Evolutionary conservation across 2,888 invertebrate genomes (phyloP), one percentile per base, ranked within the genome.

Genomic region (Nomada fucata): DNA sequence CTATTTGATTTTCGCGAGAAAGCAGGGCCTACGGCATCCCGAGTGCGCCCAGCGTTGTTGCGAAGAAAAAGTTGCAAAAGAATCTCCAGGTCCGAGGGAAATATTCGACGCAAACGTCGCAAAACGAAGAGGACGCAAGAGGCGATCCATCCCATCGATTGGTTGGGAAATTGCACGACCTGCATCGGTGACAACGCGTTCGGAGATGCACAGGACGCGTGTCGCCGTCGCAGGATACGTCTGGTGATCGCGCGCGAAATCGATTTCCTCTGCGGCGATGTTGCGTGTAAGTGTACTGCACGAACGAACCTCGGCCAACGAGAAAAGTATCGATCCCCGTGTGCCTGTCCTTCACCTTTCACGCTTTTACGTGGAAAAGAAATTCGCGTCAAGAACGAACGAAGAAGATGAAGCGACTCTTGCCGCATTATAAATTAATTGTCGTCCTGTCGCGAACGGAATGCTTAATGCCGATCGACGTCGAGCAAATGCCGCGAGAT

Each of bases 271-370:
- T 76, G 59, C 74, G 69, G 59, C 67, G 67, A 63, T 65, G 61
- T 83, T 82, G 74, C 67, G 80, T 82, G 83, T 65, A 77, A 82
- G 74, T 75, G 75, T 69, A 74, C 59, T 70, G 29, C 76, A 76
- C 80, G 75, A 68, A 29, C 68, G 36, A 29, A 52, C 63, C 20
- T 9, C 67, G 29, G 26, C 59, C 29, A 23, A 69, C 47, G 72
- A 67, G 88, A 87, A 87, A 87, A 87, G 71, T 84, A 87, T 87
- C 83, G 87, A 87, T 79, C 57, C 11, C 13, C 36, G 10, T 26
- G 52, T 36, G 20, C 9, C 4, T 72, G 84, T 74, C 88, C 87
- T 88, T 87, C 76, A 88, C 89, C 86, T 77, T 86, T 59, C n/a
- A 64, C 13, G 47, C 59, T 69, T 60, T 64, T 68, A 68, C 79